Evolutionary conservation across 2,888 invertebrate species (phyloP).

Genomic region (Andrena chrysosceles): DNA sequence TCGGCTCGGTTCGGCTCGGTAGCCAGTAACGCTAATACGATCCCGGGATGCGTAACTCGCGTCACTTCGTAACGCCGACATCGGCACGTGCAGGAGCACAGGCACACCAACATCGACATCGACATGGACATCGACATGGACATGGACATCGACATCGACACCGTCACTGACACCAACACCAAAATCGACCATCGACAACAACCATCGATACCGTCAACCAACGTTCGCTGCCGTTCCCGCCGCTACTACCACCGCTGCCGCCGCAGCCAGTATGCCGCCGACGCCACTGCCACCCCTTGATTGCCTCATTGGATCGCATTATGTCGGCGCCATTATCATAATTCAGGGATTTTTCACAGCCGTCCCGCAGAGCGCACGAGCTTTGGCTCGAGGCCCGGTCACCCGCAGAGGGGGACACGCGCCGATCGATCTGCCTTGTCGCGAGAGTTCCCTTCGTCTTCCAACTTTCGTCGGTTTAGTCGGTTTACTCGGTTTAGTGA

Average conservation of each 20-base stretch:
- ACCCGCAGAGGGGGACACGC: conserved; percentile 66
- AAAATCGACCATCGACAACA: conserved; percentile 48
- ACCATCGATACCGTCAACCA: conserved; percentile 79
- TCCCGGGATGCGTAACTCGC: conserved; percentile 81
- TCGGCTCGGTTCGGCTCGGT: conserved; percentile 77
- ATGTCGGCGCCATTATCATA: conserved; percentile 84
- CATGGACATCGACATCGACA: conserved; percentile 8
- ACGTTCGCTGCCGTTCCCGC: conserved; percentile 53
- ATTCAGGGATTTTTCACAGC: conserved; percentile 83
- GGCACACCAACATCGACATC: conserved; percentile 48
- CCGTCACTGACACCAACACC: neutral
- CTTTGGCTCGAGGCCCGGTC: conserved; percentile 77
- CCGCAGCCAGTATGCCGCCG: conserved; percentile 50
- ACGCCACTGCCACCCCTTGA: conserved; percentile 80
- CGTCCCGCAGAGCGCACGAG: conserved; percentile 74
- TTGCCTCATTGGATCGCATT: conserved; percentile 85
- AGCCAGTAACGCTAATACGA: conserved; percentile 82
- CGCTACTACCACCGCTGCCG: conserved; percentile 38
- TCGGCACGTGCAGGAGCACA: conserved; percentile 32
- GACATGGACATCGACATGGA: conserved; percentile 52
- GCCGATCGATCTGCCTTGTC: conserved; percentile 68
- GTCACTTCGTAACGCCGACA: conserved; percentile 66
- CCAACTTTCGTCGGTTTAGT: conserved; percentile 25
- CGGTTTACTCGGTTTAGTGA: no score
- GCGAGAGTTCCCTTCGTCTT: conserved; percentile 49